Evolutionary conservation across 2,888 invertebrate species (phyloP).

Genomic region (Meghimatium bilineatum): DNA sequence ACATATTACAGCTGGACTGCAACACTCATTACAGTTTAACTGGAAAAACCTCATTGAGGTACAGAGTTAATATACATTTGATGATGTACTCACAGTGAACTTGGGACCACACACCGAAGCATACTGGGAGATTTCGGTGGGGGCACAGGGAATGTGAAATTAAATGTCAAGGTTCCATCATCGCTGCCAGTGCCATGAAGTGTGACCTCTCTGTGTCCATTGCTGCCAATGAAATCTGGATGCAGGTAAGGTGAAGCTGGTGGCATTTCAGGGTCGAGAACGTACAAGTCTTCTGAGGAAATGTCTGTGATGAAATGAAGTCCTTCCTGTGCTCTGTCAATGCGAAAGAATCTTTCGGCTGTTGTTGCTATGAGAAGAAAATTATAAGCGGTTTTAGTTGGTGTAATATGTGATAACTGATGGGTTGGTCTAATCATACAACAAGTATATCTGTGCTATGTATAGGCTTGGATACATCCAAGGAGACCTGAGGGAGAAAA

Average conservation of each 20-base stretch:
- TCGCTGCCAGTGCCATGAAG: conserved; percentile 42
- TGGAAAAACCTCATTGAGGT: too few relatives aligned
- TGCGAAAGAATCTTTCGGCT: conserved; percentile 96
- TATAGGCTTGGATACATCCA: too few relatives aligned
- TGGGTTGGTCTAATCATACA: too few relatives aligned
- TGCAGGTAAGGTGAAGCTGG: conserved; percentile 41
- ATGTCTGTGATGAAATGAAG: conserved; percentile 96
- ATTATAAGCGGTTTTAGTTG: too few relatives aligned
- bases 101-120: conserved; percentile 44
- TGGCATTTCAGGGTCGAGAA: conserved; percentile 84
- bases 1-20: too few relatives aligned
- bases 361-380: conserved; percentile 97
- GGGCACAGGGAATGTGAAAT: conserved; percentile 69
- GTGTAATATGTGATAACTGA: too few relatives aligned
- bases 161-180: conserved; percentile 44
- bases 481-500: too few relatives aligned
- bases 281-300: conserved; percentile 90
- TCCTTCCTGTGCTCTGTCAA: conserved; percentile 96
- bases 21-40: too few relatives aligned
- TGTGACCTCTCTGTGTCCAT: conserved; percentile 55
- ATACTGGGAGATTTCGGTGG: conserved; percentile 72
- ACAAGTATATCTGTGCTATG: too few relatives aligned
- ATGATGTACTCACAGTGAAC: conserved; percentile 7
- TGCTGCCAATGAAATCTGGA: conserved; percentile 41
- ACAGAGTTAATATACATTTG: too few relatives aligned